Percentiles rank a stretch among this genome's conserved stretches.
Conservation (phyloP, 1,140 invertebrate genomes). For the Nebria ingens region DNA sequence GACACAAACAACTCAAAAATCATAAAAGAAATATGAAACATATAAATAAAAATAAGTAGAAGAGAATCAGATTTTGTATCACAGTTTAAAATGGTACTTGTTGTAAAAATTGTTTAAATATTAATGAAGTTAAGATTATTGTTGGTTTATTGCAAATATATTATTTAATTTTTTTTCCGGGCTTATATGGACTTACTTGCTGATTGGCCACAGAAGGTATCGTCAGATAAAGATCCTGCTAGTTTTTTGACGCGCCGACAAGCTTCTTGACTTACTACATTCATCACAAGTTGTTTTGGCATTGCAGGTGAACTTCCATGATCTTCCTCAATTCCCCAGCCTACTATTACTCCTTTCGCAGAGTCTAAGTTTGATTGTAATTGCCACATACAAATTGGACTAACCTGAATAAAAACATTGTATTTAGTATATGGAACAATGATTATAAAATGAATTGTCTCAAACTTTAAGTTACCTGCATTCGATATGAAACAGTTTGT, state of each 20-base stretch:
- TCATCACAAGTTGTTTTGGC: not conserved
- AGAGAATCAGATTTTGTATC: too few relatives aligned
- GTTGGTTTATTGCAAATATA: not conserved
- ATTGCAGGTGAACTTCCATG: not conserved
- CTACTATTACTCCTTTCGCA: not conserved
- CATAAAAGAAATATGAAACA: too few relatives aligned
- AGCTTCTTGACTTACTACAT: not conserved
- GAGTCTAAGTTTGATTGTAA: not conserved
- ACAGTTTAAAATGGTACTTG: too few relatives aligned
- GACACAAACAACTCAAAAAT: too few relatives aligned
- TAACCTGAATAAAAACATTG: too few relatives aligned
- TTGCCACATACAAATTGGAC: not conserved
- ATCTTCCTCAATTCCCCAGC: not conserved
- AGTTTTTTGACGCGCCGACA: not conserved
- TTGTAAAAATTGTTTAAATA: too few relatives aligned
- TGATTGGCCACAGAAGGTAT: not conserved
- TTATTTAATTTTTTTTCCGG: not conserved
- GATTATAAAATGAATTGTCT: too few relatives aligned
- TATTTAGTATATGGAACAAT: too few relatives aligned
- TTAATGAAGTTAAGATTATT: not conserved
- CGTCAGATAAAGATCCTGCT: not conserved
- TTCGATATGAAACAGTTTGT: too few relatives aligned
- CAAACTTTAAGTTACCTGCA: too few relatives aligned
- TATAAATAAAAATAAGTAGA: too few relatives aligned
- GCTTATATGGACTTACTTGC: too few relatives aligned